These are phyloP conservation scores for Ataeniobius toweri DNA, from an alignment of 2,797 vertebrate genomes.

Conservation along the genomic window DNA sequence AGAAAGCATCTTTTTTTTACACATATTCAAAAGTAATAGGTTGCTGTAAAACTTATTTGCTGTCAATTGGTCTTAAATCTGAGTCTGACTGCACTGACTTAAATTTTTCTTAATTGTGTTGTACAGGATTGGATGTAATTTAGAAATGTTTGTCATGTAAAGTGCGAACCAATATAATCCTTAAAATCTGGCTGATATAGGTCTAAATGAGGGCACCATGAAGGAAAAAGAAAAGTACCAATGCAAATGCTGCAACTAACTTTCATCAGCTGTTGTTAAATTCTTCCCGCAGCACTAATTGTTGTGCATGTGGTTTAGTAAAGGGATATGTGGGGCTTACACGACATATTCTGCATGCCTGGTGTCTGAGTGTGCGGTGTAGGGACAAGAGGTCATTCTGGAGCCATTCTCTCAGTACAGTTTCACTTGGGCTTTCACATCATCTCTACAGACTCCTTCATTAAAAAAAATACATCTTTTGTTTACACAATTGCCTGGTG, in stretches of 20 bases:
- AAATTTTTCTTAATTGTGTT: not conserved
- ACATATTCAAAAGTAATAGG: no score
- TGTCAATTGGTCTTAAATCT: not conserved
- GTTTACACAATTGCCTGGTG: slow-evolving; percentile 67
- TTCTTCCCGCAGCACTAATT: slow-evolving; percentile 82
- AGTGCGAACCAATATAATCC: slow-evolving; percentile 9
- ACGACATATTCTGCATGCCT: slow-evolving; percentile 78
- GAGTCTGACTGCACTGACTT: not conserved
- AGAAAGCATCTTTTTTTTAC: no score
- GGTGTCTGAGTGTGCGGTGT: slow-evolving; percentile 72
- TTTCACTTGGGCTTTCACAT: slow-evolving; percentile 57
- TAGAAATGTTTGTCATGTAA: not conserved
- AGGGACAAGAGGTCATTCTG: slow-evolving; percentile 73
- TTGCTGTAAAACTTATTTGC: no score
- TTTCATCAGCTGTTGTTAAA: slow-evolving; percentile 81
- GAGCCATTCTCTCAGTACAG: slow-evolving; percentile 66
- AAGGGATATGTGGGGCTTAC: slow-evolving; percentile 81
- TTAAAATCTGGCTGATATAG: slow-evolving; percentile 28
- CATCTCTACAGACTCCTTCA: slow-evolving; percentile 54
- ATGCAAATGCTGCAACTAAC: slow-evolving; percentile 67
- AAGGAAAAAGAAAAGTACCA: slow-evolving; percentile 62
- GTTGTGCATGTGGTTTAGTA: slow-evolving; percentile 80
- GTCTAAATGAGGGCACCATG: slow-evolving; percentile 52
- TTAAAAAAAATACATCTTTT: slow-evolving; percentile 73
- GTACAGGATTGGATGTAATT: not conserved